Conservation (phyloP, 2,113 vertebrate species). For the Thomomys bottae region DNA sequence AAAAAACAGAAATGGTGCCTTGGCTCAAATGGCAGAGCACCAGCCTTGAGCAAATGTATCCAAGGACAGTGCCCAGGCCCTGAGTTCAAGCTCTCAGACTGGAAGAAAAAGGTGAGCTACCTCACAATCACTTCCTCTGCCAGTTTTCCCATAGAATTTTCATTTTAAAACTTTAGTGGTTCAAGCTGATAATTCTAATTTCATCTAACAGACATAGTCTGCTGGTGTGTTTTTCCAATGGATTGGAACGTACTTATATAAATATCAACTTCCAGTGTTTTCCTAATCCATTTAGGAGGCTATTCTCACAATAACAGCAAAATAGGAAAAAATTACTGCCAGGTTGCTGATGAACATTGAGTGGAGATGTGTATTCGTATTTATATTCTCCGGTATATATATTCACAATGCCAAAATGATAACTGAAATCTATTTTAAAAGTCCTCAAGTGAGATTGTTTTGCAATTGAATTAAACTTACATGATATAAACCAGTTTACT, state of each 20-base stretch:
- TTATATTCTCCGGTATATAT: neutral
- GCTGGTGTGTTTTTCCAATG: neutral
- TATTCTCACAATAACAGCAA: neutral
- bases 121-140: neutral
- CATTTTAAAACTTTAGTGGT: neutral
- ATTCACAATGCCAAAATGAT: neutral
- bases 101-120: neutral
- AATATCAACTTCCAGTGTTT: neutral
- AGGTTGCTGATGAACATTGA: neutral
- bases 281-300: rapidly evolving
- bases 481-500: neutral
- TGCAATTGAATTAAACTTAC: neutral
- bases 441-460: neutral
- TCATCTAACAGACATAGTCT: neutral
- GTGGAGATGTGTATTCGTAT: neutral
- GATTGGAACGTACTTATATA: neutral
- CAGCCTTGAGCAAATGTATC: too few species aligned
- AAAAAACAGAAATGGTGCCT: too few species aligned
- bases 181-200: neutral
- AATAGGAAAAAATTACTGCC: neutral
- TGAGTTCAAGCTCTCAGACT: too few species aligned
- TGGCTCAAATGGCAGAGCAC: too few species aligned
- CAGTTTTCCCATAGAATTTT: neutral
- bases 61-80: too few species aligned
- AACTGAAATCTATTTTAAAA: neutral